Conservation (phyloP, 2,888 invertebrate genomes). For the Elmis aenea region DNA sequence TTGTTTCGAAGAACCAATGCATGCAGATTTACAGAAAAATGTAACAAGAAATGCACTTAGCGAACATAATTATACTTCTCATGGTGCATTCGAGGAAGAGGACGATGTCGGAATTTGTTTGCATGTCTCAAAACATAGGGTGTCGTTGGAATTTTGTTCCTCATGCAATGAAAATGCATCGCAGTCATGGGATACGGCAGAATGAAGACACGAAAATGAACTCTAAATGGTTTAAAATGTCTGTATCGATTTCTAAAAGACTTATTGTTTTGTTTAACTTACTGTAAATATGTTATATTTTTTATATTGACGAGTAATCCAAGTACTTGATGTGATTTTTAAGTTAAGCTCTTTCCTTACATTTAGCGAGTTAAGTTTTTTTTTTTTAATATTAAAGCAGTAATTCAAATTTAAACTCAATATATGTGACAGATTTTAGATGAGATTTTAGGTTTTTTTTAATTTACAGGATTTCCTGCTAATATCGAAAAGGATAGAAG, state of each 20-base stretch:
- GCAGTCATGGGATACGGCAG: constrained; percentile 28
- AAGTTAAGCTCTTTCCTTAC: constrained; percentile 35
- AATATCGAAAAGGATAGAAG: constrained; percentile 20
- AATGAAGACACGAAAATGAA: constrained; percentile 15
- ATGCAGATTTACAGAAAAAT: constrained; percentile 2
- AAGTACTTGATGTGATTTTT: too few species aligned
- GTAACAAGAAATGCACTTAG: constrained; percentile 8
- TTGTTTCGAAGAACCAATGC: background rate
- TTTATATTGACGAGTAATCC: too few species aligned
- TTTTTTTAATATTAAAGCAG: too few species aligned
- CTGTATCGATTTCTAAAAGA: constrained; percentile 35
- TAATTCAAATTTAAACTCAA: too few species aligned
- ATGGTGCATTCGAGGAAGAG: constrained; percentile 18
- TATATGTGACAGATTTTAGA: constrained; percentile 15
- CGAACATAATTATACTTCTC: constrained; percentile 37
- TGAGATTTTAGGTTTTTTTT: constrained; percentile 26
- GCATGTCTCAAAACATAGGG: constrained; percentile 52
- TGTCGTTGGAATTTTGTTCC: constrained; percentile 56
- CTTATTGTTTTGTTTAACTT: constrained; percentile 19
- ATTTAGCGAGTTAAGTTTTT: constrained; percentile 17
- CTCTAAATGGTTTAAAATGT: constrained; percentile 32
- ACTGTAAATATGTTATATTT: too few species aligned
- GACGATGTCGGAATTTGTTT: constrained; percentile 53
- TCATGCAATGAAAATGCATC: constrained; percentile 51
- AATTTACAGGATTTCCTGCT: constrained; percentile 30